A percentile compares a stretch with the other conserved stretches of the same genome.
Conservation (phyloP, 2,888 invertebrate species). For the Pristionchus japonicus region DNA sequence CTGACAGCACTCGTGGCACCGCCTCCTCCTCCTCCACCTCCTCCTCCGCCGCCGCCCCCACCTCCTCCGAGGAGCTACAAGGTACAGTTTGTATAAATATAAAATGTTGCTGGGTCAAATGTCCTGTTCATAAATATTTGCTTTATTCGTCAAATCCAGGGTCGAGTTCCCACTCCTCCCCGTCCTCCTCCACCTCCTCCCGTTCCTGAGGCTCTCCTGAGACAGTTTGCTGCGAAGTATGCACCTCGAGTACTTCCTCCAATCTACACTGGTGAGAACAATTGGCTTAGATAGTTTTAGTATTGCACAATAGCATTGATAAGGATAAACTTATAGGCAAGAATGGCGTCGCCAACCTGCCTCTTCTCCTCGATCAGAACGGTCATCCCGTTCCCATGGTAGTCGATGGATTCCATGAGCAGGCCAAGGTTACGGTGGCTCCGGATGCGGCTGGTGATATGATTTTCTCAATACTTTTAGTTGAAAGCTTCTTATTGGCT, state of each 20-base stretch:
- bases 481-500: background rate
- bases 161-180: slow-evolving; percentile 26
- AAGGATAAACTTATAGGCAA: background rate
- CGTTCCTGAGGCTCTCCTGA: slow-evolving; percentile 38
- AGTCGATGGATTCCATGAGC: slow-evolving; percentile 41
- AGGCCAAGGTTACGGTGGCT: background rate
- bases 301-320: too few species aligned
- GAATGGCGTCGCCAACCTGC: slow-evolving; percentile 45
- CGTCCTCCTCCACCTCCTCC: slow-evolving; percentile 44
- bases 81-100: too few species aligned
- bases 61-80: slow-evolving; percentile 47
- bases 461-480: background rate
- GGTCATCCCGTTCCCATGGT: slow-evolving; percentile 43
- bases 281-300: too few species aligned
- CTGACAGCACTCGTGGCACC: background rate
- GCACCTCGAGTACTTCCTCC: slow-evolving; percentile 37
- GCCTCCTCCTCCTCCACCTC: slow-evolving; percentile 45
- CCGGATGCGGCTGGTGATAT: slow-evolving; percentile 25
- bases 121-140: too few species aligned
- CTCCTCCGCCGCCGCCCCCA: slow-evolving; percentile 47
- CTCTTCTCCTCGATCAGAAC: slow-evolving; percentile 45
- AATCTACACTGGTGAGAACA: slow-evolving; percentile 25
- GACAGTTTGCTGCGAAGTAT: slow-evolving; percentile 42
- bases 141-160: background rate
- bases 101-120: too few species aligned